These are phyloP conservation scores for Cryptotermes secundus DNA, from an alignment of 1,140 invertebrate genomes.

Conservation along the genomic window DNA sequence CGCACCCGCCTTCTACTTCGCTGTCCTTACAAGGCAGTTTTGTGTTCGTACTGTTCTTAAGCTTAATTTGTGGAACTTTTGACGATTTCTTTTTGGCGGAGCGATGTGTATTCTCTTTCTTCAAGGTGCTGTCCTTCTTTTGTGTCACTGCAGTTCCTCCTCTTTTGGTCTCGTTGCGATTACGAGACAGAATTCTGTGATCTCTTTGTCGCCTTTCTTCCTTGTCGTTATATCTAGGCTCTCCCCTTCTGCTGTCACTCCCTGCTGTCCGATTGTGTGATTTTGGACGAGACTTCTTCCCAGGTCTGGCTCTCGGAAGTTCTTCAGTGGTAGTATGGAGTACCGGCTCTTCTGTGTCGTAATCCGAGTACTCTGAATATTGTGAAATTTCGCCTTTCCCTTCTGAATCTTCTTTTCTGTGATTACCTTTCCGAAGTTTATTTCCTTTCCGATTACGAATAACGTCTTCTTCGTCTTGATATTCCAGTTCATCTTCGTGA, in stretches of 20 bases:
- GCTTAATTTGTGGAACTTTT: neutral
- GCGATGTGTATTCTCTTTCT: neutral
- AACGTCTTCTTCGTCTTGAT: neutral
- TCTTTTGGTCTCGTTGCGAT: neutral
- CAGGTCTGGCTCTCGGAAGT: neutral
- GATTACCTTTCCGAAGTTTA: neutral
- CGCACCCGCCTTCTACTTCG: neutral
- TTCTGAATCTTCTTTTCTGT: neutral
- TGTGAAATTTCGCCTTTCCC: neutral
- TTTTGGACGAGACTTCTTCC: neutral
- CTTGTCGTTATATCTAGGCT: neutral
- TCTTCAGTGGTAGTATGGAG: neutral
- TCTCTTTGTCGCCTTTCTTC: neutral
- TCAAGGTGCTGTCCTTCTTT: neutral
- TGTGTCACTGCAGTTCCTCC: neutral
- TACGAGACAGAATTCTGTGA: neutral
- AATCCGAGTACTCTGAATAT: neutral
- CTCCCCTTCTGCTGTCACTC: neutral
- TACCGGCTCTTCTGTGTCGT: neutral
- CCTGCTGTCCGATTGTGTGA: neutral
- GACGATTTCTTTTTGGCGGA: neutral
- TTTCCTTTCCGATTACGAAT: neutral
- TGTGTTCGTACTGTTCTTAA: no score
- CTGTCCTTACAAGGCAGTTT: neutral
- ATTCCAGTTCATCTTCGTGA: neutral